Percentiles rank a stretch among this genome's conserved stretches.
These are phyloP conservation scores for Cranoglanis bouderius DNA, from an alignment of 2,113 vertebrate species.

Conservation along the genomic window DNA sequence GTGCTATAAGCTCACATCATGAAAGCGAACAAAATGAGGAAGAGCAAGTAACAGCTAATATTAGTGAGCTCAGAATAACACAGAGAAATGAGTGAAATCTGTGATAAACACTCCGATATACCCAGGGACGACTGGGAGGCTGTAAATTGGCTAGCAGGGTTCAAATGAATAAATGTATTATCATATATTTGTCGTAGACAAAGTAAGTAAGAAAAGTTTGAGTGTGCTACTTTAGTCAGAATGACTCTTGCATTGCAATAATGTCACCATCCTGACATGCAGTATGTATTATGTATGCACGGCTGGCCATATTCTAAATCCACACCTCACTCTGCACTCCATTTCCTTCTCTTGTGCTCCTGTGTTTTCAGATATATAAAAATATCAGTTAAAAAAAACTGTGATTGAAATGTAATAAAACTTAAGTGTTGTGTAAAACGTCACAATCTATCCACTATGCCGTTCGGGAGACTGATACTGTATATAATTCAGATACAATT, in stretches of 20 bases:
- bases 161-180: background rate
- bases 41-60: background rate
- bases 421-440: background rate
- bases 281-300: background rate
- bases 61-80: background rate
- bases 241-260: background rate
- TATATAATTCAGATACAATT: background rate
- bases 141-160: background rate
- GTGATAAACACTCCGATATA: background rate
- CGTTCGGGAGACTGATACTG: background rate
- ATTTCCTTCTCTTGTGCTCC: background rate
- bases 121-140: background rate
- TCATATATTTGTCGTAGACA: background rate
- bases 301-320: background rate
- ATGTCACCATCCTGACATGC: background rate
- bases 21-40: background rate
- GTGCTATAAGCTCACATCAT: background rate
- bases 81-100: background rate
- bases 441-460: background rate
- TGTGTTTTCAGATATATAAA: background rate
- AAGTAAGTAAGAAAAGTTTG: background rate
- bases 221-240: conserved; percentile 2
- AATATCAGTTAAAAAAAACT: background rate
- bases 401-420: background rate
- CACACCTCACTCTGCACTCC: background rate